A percentile compares a stretch with the other conserved stretches of the same genome.
Conservation (phyloP, 2,113 vertebrate species). For the Silurus meridionalis region DNA sequence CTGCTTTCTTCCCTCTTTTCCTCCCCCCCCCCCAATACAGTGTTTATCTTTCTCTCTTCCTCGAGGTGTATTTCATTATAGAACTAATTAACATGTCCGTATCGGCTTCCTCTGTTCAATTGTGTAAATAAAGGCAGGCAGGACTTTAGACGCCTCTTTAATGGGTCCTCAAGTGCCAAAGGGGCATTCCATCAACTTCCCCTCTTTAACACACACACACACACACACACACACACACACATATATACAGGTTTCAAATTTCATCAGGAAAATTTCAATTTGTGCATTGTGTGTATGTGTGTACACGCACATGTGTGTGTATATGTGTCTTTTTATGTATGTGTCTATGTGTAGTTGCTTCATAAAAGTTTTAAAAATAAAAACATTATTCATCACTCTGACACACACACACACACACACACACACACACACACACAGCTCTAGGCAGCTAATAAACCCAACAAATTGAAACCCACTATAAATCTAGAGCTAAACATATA, state of each 20-base stretch:
- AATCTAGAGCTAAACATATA: background rate
- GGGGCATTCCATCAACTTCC: slow-evolving; percentile 41
- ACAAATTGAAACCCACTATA: background rate
- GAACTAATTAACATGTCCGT: background rate
- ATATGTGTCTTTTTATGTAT: background rate
- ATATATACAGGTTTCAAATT: slow-evolving; percentile 57
- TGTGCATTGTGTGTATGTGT: slow-evolving; percentile 36
- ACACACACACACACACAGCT: background rate
- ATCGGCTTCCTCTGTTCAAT: slow-evolving; percentile 2
- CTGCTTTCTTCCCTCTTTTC: background rate
- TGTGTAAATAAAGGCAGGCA: slow-evolving; percentile 27
- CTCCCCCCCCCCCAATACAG: background rate
- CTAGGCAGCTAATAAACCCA: background rate
- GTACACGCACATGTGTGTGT: slow-evolving; percentile 7
- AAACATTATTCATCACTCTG: background rate
- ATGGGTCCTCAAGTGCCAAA: slow-evolving; percentile 37
- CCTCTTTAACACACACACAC: slow-evolving; percentile 15
- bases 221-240: slow-evolving; percentile 15
- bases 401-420: slow-evolving; percentile 15
- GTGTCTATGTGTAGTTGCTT: background rate
- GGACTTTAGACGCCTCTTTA: slow-evolving; percentile 30
- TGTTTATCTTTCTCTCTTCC: background rate
- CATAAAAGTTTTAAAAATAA: background rate
- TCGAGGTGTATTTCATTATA: slow-evolving; percentile 9
- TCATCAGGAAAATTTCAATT: slow-evolving; percentile 63